phyloP scores from a whole-genome alignment of 1,140 invertebrate species.

The Neodiprion lecontei region DNA sequence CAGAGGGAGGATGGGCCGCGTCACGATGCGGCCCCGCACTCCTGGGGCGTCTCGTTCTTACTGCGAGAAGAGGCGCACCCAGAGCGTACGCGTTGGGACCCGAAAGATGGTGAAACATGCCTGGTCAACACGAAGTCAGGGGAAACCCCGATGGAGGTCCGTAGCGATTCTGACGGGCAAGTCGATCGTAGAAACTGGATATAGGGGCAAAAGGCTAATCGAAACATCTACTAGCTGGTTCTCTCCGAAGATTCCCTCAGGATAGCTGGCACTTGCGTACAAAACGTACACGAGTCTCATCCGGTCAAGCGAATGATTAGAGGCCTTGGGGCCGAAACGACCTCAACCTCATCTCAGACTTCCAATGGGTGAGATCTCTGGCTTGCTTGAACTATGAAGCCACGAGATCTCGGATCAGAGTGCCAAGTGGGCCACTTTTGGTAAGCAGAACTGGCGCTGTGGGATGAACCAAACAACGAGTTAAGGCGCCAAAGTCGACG shows the following conservation, averaged over 20 bases:
- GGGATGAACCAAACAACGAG: constrained; percentile 82
- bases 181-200: constrained; percentile 79
- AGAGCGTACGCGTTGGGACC: no score
- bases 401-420: constrained; percentile 69
- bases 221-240: constrained; percentile 89
- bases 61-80: no score
- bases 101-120: constrained; percentile 87
- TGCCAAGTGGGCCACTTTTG: constrained; percentile 88
- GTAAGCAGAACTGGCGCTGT: constrained; percentile 92
- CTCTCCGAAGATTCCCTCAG: constrained; percentile 86
- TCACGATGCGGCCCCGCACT: no score
- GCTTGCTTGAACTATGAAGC: constrained; percentile 68
- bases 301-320: no score
- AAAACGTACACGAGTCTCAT: no score
- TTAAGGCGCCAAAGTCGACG: constrained; percentile 68
- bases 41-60: no score
- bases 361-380: constrained; percentile 78
- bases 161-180: constrained; percentile 88
- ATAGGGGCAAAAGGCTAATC: constrained; percentile 91
- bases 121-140: constrained; percentile 80
- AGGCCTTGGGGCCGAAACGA: constrained; percentile 21
- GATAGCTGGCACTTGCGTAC: constrained; percentile 37
- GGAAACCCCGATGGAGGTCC: constrained; percentile 50
- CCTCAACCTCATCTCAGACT: constrained; percentile 86
- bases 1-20: no score